Evolutionary conservation across 1,140 invertebrate species (phyloP).

Genomic region (Drosophila nasuta): DNA sequence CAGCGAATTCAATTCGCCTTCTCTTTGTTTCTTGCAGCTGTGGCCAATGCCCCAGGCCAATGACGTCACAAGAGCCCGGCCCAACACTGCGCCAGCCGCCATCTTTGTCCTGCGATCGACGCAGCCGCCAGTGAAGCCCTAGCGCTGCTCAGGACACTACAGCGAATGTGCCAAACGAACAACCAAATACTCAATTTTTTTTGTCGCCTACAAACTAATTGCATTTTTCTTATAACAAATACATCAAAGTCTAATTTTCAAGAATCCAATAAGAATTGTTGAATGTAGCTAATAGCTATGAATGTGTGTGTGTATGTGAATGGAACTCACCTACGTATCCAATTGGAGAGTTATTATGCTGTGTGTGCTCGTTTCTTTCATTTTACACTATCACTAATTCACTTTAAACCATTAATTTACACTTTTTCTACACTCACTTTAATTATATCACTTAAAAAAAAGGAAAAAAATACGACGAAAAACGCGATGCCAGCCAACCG

Average conservation of each 20-base stretch:
- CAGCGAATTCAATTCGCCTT: neutral
- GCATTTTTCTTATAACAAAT: constrained; percentile 2
- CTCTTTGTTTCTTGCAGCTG: constrained; percentile 25
- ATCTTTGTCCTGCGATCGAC: constrained; percentile 49
- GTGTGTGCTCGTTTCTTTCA: neutral
- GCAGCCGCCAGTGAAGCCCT: neutral
- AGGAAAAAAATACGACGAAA: too few relatives aligned
- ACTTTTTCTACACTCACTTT: too few relatives aligned
- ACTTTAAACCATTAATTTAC: too few relatives aligned
- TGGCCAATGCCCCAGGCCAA: constrained; percentile 41
- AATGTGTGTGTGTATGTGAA: neutral
- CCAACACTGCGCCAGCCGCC: constrained; percentile 58
- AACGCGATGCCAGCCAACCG: too few relatives aligned
- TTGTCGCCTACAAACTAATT: constrained; percentile 9
- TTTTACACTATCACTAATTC: too few relatives aligned
- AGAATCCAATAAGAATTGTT: neutral
- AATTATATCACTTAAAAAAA: too few relatives aligned
- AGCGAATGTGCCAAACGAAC: constrained; percentile 54
- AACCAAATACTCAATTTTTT: constrained; percentile 12
- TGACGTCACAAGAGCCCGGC: constrained; percentile 25
- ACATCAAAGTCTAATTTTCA: neutral
- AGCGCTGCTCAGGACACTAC: neutral
- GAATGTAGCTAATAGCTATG: neutral
- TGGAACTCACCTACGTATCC: neutral
- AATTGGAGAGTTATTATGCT: neutral